A percentile compares a stretch with the other conserved stretches of the same genome.
Conservation (phyloP, 2,797 vertebrate species). For the Valencia hispanica region DNA sequence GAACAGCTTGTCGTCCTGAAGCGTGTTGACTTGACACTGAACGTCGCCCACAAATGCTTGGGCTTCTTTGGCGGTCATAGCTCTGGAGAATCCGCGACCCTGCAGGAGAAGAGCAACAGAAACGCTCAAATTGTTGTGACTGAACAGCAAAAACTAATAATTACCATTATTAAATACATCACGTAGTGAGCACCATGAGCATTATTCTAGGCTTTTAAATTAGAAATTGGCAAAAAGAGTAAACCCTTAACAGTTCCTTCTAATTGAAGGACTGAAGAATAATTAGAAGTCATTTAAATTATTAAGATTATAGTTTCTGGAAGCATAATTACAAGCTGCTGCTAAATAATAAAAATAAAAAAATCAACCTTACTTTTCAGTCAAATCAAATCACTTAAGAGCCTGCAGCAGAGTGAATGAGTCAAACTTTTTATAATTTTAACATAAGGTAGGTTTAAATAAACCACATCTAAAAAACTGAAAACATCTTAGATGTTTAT, state of each 20-base stretch:
- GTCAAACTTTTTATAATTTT: slow-evolving; percentile 52
- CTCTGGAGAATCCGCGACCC: slow-evolving; percentile 93
- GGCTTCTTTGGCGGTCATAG: slow-evolving; percentile 94
- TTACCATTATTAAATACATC: slow-evolving; percentile 23
- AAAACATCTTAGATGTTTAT: not conserved
- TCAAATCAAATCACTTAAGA: slow-evolving; percentile 21
- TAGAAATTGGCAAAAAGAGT: slow-evolving; percentile 36
- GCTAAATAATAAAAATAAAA: slow-evolving; percentile 33
- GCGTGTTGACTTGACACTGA: slow-evolving; percentile 88
- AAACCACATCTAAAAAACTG: not conserved
- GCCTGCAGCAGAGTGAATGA: slow-evolving; percentile 26
- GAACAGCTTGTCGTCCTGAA: slow-evolving; percentile 93
- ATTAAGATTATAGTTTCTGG: slow-evolving; percentile 45
- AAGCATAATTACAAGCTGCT: slow-evolving; percentile 37
- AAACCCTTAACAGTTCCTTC: slow-evolving; percentile 24
- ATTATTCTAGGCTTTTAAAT: slow-evolving; percentile 40
- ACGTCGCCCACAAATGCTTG: slow-evolving; percentile 93
- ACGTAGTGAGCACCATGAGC: slow-evolving; percentile 24
- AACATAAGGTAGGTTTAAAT: slow-evolving; percentile 37
- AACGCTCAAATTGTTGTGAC: slow-evolving; percentile 18
- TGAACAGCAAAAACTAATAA: slow-evolving; percentile 21
- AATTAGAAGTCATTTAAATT: slow-evolving; percentile 57
- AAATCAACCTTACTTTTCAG: slow-evolving; percentile 27
- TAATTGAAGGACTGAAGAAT: slow-evolving; percentile 31
- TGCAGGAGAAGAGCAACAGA: slow-evolving; percentile 55